Evolutionary conservation across 2,797 vertebrate species (phyloP), one percentile per base, ranked within the genome.

Genomic region (Danio albolineatus): DNA sequence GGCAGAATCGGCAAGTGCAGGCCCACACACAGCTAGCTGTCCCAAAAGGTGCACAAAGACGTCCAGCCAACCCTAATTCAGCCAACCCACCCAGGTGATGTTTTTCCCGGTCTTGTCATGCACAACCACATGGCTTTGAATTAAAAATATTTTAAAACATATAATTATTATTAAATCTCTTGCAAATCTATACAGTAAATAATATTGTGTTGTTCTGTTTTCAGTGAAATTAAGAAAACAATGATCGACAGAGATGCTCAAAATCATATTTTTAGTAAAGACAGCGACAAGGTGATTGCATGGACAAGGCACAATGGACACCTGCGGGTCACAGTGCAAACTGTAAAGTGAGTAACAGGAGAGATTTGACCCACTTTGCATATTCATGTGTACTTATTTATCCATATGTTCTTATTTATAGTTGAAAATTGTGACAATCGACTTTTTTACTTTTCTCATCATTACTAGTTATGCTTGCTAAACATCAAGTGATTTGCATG

Each of bases 281-380:
- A 83, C 53, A 70, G 82, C 43, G 10, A 71, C 16, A 62, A 76
- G 39, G 69, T 87, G n/a, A 43, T 82, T 51, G 76, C 81, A 12
- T 86, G 86, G 86, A 82, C 62, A 61, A 80, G 73, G 59, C 16
- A 75, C 56, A 78, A 85, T 38, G 76, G 76, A 84, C 57, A 74
- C 10, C 70, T 84, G 7, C 51, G 10, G 53, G 80, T 84, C 48
- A 82, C 39, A 51, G 67, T 79, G 12, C 57, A 74, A 12, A 14
- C 78, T 12, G 14, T 66, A 5, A 73, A 83, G 86, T 87, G 73
- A 86, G 83, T 69, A 9, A 73, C 8, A 60, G 17, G 13, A 64
- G 16, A 21, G 8, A 43, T 43, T 21, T 21, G 0, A 43, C 39
- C 41, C 12, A n/a, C n/a, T 36, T 2, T 39, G 16, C 41, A 13